Percentiles rank a stretch among this genome's conserved stretches.
These are phyloP conservation scores for Anas platyrhynchos DNA, from an alignment of 2,113 vertebrate species.

Conservation along the genomic window DNA sequence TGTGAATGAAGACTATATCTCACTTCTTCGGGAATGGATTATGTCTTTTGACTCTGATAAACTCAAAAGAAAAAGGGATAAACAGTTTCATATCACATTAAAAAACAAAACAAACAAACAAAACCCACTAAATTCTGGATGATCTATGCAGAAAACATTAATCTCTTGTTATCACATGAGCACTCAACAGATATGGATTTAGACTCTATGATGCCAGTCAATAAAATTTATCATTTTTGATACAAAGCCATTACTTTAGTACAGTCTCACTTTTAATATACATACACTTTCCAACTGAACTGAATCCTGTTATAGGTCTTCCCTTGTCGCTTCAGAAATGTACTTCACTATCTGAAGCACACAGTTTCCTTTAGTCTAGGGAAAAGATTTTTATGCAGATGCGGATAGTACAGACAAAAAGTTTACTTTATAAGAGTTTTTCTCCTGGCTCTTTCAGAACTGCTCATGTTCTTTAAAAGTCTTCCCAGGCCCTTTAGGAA, in stretches of 20 bases:
- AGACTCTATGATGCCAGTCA: conserved; percentile 52
- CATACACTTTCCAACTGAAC: neutral
- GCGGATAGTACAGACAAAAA: neutral
- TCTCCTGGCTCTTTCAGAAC: neutral
- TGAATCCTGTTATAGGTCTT: neutral
- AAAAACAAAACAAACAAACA: neutral
- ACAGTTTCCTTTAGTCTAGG: neutral
- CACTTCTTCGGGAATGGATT: conserved; percentile 50
- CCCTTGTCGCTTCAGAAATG: conserved; percentile 5
- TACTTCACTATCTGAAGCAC: conserved; percentile 3
- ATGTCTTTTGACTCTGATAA: conserved; percentile 52
- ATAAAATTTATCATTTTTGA: conserved; percentile 58
- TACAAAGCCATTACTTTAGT: conserved; percentile 50
- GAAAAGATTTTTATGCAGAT: conserved; percentile 1
- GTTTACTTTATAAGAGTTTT: neutral
- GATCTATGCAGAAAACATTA: conserved; percentile 44
- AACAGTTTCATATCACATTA: conserved; percentile 40
- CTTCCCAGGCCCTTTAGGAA: neutral
- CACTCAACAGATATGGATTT: conserved; percentile 37
- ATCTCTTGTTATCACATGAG: conserved; percentile 55
- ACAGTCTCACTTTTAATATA: conserved; percentile 17
- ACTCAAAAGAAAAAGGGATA: conserved; percentile 41
- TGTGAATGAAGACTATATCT: conserved; percentile 40
- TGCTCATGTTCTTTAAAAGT: neutral
- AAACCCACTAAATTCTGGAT: conserved; percentile 5